Percentiles rank a stretch among this genome's conserved stretches.
These are phyloP conservation scores for Drosophila barbarae DNA, from an alignment of 2,888 invertebrate species.

Conservation along the genomic window DNA sequence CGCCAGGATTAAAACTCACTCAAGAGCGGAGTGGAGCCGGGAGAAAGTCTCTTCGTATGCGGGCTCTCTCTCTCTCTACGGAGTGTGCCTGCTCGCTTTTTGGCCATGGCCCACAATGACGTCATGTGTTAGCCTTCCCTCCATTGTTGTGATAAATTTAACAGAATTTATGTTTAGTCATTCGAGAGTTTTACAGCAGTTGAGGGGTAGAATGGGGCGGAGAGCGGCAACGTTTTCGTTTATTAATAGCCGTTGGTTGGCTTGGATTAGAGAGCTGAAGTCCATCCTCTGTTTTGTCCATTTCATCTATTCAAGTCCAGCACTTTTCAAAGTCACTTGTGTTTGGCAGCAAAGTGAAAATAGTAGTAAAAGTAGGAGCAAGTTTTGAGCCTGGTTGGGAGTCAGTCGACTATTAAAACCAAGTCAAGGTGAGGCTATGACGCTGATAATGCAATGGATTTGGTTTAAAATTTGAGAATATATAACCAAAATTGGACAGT, in stretches of 20 bases:
- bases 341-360: conserved; percentile 11
- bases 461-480: not conserved
- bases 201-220: conserved; percentile 7
- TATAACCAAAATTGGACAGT: not conserved
- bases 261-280: conserved; percentile 6
- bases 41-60: not conserved
- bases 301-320: conserved; percentile 7
- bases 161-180: conserved; percentile 64
- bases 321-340: conserved; percentile 22
- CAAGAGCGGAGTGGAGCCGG: conserved; percentile 12
- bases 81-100: conserved; percentile 3
- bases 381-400: conserved; percentile 21
- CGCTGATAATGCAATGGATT: conserved; percentile 10
- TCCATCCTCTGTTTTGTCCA: conserved; percentile 5
- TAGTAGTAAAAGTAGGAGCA: not conserved
- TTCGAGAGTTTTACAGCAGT: conserved; percentile 46
- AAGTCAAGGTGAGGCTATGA: conserved; percentile 34
- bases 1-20: conserved; percentile 25
- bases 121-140: conserved; percentile 47
- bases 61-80: not conserved
- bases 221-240: conserved; percentile 29
- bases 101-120: conserved; percentile 59
- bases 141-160: conserved; percentile 55
- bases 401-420: conserved; percentile 11
- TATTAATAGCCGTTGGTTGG: conserved; percentile 40